These are phyloP conservation scores for Julus scanicus DNA, from an alignment of 2,888 invertebrate genomes.

Conservation along the genomic window DNA sequence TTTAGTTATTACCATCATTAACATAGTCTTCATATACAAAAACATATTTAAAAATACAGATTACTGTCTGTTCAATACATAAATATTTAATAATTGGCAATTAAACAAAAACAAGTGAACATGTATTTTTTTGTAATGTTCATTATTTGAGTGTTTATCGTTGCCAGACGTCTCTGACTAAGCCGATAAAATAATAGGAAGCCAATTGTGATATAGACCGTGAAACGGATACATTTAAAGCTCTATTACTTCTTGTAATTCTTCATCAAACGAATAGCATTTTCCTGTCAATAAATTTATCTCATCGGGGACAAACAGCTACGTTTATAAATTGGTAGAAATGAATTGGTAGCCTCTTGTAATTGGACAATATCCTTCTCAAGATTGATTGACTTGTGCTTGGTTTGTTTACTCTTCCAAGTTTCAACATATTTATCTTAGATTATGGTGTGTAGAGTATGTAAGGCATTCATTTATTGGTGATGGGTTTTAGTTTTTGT, in stretches of 20 bases:
- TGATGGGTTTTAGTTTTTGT: no score
- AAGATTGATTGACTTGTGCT: neutral
- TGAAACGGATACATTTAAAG: constrained; percentile 19
- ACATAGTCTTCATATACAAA: no score
- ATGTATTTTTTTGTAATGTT: neutral
- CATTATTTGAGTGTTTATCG: neutral
- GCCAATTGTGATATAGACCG: constrained; percentile 1
- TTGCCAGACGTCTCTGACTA: neutral
- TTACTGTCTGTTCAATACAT: neutral
- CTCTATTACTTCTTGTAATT: constrained; percentile 41
- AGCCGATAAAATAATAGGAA: constrained; percentile 29
- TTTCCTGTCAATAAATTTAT: constrained; percentile 40
- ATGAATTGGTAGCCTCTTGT: constrained; percentile 25
- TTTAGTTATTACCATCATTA: no score
- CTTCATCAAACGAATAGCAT: constrained; percentile 10
- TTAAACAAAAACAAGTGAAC: neutral
- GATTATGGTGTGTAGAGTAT: no score
- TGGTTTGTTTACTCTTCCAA: neutral
- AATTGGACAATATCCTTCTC: constrained; percentile 2
- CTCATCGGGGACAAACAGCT: constrained; percentile 13
- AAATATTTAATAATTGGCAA: neutral
- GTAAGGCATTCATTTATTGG: no score
- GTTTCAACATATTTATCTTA: no score
- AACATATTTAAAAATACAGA: no score
- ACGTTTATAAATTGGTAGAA: constrained; percentile 36